These are phyloP conservation scores for Butorides virescens DNA, from an alignment of 2,113 vertebrate species.

Conservation along the genomic window DNA sequence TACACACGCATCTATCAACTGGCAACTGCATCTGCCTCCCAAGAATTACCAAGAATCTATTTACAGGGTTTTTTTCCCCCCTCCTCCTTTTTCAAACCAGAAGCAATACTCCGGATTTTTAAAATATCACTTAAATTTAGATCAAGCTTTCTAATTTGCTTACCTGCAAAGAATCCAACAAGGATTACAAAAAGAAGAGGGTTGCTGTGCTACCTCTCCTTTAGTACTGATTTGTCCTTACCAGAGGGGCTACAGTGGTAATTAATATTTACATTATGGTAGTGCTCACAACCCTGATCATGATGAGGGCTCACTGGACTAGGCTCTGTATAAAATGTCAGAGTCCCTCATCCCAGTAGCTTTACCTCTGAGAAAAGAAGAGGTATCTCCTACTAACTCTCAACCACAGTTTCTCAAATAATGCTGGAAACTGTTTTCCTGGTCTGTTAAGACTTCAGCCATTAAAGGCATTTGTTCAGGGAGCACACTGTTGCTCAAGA, in stretches of 20 bases:
- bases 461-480: not conserved
- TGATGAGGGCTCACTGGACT: not conserved
- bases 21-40: conserved; percentile 29
- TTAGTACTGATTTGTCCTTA: not conserved
- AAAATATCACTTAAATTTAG: not conserved
- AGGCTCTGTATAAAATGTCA: conserved; percentile 32
- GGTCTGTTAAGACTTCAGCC: not conserved
- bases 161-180: not conserved
- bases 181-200: not conserved
- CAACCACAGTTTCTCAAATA: not conserved
- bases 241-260: not conserved
- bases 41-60: conserved; percentile 39
- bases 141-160: not conserved
- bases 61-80: not conserved
- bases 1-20: conserved; percentile 37
- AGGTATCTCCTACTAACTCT: not conserved
- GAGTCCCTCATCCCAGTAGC: not conserved
- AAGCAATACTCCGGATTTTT: conserved; percentile 8
- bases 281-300: not conserved
- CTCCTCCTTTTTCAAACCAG: not conserved
- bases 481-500: not conserved
- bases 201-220: not conserved
- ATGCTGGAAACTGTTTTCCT: not conserved
- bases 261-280: not conserved
- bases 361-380: not conserved